Base-by-base conservation (phyloP, 2,113 vertebrate genomes). In the Brachyistius frenatus region DNA sequence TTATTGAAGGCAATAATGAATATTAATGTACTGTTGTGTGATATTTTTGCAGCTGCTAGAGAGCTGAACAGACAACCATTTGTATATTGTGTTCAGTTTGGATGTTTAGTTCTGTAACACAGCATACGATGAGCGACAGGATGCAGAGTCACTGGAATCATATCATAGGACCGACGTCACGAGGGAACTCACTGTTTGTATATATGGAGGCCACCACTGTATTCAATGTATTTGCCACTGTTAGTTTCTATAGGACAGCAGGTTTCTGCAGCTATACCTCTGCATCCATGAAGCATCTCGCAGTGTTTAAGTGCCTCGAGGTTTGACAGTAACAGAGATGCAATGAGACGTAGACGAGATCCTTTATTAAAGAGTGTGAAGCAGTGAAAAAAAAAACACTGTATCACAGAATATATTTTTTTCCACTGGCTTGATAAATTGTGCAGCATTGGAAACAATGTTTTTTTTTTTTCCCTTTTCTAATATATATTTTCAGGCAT, bases 221-320 rank as follows among this genome's bases (percentile, higher is more conserved):
- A 63, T 62, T 76, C 1, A 63, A 5, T 80, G 37, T 56, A 56
- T 81, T 46, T 54, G 83, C 58, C 23, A 70, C 63, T 67, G 13
- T 73, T 53, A 63, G 16, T 7, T 67, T 67, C n/a, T 71, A 16
- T 63, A 66, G 15, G 30, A 87, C 33, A 44, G 53, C 64, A 73
- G 57, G 31, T 61, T 37, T 60, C 66, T 86, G 60, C 62, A 71
- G 30, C 50, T 76, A 30, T 74, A 80, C 55, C 57, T 79, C 68
- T 80, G 74, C 78, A 81, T 79, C 68, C 58, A 71, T 33, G 58
- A 63, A 78, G 80, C 72, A 86, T 87, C 83, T 88, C 80, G 36
- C 72, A 69, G 75, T 86, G 80, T 90, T 86, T 66, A 94, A 95
- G 94, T 94, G 94, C 93, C 94, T 95, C 63, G 61, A 82, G 73